A percentile compares a stretch with the other conserved stretches of the same genome.
phyloP scores from a whole-genome alignment of 2,113 vertebrate genomes.

The Ptyas mucosa region DNA sequence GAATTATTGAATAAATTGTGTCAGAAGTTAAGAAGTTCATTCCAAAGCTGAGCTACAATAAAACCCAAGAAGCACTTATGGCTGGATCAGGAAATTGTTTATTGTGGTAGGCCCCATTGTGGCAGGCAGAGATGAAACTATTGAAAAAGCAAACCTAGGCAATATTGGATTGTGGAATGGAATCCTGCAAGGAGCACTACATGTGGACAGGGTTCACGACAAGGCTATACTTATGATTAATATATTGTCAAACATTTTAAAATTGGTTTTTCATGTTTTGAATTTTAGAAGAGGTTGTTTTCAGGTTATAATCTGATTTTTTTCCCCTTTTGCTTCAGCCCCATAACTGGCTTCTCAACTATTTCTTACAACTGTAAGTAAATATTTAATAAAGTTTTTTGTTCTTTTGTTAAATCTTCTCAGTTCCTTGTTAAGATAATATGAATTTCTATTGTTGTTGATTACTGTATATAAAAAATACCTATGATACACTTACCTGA shows the following conservation, averaged over 20 bases:
- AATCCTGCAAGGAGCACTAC: background rate
- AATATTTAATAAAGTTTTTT: background rate
- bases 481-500: constrained; percentile 72
- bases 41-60: background rate
- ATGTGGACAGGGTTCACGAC: background rate
- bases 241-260: background rate
- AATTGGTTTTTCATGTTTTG: background rate
- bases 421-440: background rate
- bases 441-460: background rate
- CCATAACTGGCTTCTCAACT: background rate
- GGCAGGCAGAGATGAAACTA: background rate
- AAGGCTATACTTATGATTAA: background rate
- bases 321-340: constrained; percentile 20
- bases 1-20: background rate
- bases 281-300: background rate
- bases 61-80: background rate
- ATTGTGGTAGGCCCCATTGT: background rate
- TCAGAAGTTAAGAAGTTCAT: background rate
- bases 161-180: background rate
- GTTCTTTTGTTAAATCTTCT: background rate
- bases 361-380: background rate
- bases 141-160: background rate
- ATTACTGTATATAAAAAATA: background rate
- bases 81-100: background rate
- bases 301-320: background rate